Percentiles rank a stretch among this genome's conserved stretches.
These are phyloP conservation scores for Paracentrotus lividus DNA, from an alignment of 53 echinoderm and acorn worm genomes.

Conservation along the genomic window DNA sequence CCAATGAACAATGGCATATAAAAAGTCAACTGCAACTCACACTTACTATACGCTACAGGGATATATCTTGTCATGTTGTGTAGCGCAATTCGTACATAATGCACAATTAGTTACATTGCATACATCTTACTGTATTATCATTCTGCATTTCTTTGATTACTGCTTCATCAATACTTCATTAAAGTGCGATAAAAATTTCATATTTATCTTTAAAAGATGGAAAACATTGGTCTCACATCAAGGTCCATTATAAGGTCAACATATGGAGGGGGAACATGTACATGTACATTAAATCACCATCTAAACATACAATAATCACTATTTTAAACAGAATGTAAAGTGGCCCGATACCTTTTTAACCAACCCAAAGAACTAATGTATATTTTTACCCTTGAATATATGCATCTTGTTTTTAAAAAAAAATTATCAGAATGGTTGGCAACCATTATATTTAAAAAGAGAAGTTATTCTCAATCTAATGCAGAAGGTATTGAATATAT, in stretches of 20 bases:
- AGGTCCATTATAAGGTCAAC: too few relatives aligned
- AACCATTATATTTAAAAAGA: neutral
- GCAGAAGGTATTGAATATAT: neutral
- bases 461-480: too few relatives aligned
- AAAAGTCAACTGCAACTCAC: constrained; percentile 14
- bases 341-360: neutral
- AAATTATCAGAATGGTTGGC: neutral
- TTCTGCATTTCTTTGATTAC: neutral
- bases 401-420: neutral
- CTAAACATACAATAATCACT: neutral
- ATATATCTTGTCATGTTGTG: neutral
- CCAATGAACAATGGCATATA: neutral
- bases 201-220: neutral
- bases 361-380: neutral
- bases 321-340: neutral
- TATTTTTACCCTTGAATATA: neutral
- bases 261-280: too few relatives aligned
- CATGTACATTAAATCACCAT: neutral
- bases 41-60: neutral
- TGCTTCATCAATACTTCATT: neutral
- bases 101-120: neutral
- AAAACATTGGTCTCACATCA: neutral
- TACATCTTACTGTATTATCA: neutral
- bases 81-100: neutral
- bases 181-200: neutral